phyloP scores from a whole-genome alignment of 1,140 invertebrate species.

The Halyomorpha halys region DNA sequence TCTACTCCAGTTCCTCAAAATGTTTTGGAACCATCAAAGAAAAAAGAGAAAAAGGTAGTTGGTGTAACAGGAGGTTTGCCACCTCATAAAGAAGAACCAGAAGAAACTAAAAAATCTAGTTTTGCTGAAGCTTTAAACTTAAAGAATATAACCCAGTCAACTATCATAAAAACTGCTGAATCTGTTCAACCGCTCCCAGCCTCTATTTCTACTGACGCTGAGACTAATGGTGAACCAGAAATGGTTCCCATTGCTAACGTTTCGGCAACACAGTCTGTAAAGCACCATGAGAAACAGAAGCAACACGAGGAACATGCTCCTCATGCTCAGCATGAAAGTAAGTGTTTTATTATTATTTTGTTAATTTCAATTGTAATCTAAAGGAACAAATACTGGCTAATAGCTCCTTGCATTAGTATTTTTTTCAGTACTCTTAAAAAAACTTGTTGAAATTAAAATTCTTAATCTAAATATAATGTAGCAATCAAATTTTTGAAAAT shows the following conservation, averaged over 20 bases:
- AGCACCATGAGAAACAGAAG: conserved; percentile 8
- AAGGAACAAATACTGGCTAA: no score
- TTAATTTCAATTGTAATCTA: no score
- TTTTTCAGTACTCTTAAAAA: no score
- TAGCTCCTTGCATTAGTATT: no score
- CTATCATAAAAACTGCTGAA: not conserved
- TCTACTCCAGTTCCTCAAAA: not conserved
- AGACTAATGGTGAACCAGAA: conserved; percentile 7
- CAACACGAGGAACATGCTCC: not conserved
- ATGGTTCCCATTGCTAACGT: not conserved
- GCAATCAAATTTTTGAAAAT: no score
- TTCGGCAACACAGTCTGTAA: not conserved
- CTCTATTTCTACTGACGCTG: not conserved
- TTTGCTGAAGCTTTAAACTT: not conserved
- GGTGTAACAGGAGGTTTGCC: not conserved
- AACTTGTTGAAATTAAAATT: no score
- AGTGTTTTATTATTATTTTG: not conserved
- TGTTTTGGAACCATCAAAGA: conserved; percentile 4
- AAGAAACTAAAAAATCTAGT: not conserved
- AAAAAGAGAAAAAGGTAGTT: conserved; percentile 2
- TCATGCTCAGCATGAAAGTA: not conserved
- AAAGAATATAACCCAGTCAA: not conserved
- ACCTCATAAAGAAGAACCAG: conserved; percentile 1
- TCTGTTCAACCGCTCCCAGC: not conserved
- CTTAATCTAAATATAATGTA: no score